Percentiles rank a stretch among this genome's conserved stretches.
Evolutionary conservation across 1,140 invertebrate species (phyloP).

Genomic region (Lethocerus indicus): DNA sequence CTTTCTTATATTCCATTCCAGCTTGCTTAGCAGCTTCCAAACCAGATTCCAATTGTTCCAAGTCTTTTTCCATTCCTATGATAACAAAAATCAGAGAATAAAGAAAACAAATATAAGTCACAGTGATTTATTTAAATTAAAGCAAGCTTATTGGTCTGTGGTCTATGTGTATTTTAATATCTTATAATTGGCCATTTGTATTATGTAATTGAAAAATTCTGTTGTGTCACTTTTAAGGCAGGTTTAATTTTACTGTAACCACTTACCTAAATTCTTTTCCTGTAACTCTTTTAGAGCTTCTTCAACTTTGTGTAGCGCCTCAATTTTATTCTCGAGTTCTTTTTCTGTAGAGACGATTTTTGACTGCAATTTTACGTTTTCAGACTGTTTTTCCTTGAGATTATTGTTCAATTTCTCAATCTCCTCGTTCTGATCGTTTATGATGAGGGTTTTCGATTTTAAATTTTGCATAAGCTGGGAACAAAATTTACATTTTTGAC

Average conservation of each 20-base stretch:
- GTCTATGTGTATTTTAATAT: background rate
- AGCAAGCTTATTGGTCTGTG: background rate
- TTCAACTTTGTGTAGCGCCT: background rate
- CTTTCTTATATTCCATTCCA: background rate
- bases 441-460: slow-evolving; percentile 10
- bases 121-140: no score
- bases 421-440: slow-evolving; percentile 4
- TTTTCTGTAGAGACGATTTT: no score
- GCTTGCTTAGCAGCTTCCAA: no score
- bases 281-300: background rate
- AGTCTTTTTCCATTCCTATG: no score
- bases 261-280: background rate
- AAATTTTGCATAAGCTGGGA: slow-evolving; percentile 9
- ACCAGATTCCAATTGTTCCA: no score
- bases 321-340: slow-evolving; percentile 1
- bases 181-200: background rate
- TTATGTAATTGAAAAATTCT: background rate
- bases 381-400: background rate
- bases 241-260: background rate
- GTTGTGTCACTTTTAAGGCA: background rate
- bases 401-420: background rate
- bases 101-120: no score
- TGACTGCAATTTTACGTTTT: slow-evolving; percentile 2
- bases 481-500: slow-evolving; percentile 1
- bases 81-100: no score